These are phyloP conservation scores for Crotalus helleri DNA, from an alignment of 2,113 vertebrate genomes.

Conservation along the genomic window DNA sequence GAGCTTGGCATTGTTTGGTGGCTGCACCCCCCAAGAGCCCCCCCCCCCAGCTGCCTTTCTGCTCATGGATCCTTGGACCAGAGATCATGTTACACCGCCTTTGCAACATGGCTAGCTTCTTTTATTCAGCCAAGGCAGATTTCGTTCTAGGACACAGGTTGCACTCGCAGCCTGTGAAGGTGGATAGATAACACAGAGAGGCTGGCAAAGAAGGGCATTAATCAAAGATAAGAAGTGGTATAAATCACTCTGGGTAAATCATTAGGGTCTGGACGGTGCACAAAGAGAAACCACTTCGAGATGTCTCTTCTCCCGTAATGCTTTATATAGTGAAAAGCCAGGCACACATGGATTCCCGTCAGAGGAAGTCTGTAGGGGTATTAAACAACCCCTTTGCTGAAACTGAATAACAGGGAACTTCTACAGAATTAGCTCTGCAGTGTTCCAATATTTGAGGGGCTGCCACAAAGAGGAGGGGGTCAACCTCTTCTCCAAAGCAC, in stretches of 20 bases:
- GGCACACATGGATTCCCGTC: constrained; percentile 34
- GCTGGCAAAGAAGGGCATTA: neutral
- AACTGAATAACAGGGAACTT: neutral
- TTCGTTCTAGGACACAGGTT: constrained; percentile 30
- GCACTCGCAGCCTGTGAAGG: neutral
- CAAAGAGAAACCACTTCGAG: constrained; percentile 39
- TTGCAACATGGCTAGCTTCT: constrained; percentile 58
- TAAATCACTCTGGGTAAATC: constrained; percentile 29
- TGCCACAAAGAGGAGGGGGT: neutral
- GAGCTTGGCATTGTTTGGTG: constrained; percentile 46
- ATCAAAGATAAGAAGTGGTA: neutral
- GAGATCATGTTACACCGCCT: constrained; percentile 58
- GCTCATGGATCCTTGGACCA: constrained; percentile 34
- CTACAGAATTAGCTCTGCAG: neutral
- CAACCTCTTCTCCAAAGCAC: neutral
- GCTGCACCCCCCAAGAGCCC: constrained; percentile 34
- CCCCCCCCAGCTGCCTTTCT: constrained; percentile 25
- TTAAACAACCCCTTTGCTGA: constrained; percentile 1
- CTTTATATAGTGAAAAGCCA: constrained; percentile 43
- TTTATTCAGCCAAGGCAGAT: constrained; percentile 58
- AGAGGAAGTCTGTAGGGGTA: constrained; percentile 1
- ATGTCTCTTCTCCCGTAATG: constrained; percentile 40
- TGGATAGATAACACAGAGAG: neutral
- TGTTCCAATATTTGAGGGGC: neutral
- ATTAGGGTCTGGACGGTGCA: constrained; percentile 27